Evolutionary conservation across 2,797 vertebrate species (phyloP).

Genomic region (Iguana delicatissima): DNA sequence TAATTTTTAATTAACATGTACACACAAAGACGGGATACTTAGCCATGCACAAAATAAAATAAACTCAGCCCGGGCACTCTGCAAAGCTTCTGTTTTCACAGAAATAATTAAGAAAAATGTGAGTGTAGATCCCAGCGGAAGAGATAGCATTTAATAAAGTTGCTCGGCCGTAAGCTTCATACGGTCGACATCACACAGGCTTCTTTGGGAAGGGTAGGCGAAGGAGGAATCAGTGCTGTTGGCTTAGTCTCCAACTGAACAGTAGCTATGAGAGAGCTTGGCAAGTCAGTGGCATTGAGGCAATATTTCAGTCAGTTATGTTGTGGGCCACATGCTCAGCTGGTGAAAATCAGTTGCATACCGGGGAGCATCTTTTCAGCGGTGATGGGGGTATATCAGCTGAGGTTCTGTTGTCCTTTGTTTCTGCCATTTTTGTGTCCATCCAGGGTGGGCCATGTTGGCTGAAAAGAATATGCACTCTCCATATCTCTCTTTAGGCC

Average conservation of each 20-base stretch:
- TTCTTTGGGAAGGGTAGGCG: accelerated
- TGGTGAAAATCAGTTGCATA: background rate
- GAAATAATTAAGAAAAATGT: slow-evolving; percentile 22
- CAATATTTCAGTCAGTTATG: background rate
- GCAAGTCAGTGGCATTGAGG: accelerated
- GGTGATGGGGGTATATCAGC: accelerated
- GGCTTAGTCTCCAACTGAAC: accelerated
- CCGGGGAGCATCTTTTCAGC: background rate
- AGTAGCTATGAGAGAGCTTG: background rate
- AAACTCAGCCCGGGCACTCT: background rate
- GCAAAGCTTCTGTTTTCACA: background rate
- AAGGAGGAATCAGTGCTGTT: background rate
- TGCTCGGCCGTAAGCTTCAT: background rate
- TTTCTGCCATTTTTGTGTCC: background rate
- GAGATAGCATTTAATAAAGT: accelerated
- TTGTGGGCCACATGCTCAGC: background rate
- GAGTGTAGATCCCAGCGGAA: background rate
- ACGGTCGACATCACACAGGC: background rate
- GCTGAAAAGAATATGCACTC: background rate
- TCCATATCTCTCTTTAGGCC: background rate
- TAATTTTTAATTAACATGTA: background rate
- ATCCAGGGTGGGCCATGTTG: slow-evolving; percentile 8
- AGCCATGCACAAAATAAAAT: accelerated
- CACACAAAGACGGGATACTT: background rate
- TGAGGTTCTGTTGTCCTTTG: accelerated